Conservation (phyloP, 2,888 invertebrate species). For the Thera britannica region DNA sequence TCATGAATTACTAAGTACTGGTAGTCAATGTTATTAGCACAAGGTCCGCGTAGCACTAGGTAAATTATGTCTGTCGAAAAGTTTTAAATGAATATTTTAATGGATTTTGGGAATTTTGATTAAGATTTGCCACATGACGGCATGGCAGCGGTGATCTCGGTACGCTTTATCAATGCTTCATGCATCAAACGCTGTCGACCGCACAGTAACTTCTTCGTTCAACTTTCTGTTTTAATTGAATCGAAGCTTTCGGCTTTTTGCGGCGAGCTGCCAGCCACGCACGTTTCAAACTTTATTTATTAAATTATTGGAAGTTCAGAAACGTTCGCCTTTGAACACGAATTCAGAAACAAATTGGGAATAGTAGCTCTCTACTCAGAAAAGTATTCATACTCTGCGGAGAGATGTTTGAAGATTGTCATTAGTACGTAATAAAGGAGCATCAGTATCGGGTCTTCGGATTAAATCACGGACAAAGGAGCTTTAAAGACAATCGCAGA, state of each 20-base stretch:
- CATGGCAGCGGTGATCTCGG: slow-evolving; percentile 34
- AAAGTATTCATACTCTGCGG: slow-evolving; percentile 59
- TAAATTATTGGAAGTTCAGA: slow-evolving; percentile 84
- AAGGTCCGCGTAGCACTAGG: no score
- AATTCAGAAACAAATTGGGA: slow-evolving; percentile 73
- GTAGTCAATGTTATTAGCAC: neutral
- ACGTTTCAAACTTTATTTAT: slow-evolving; percentile 84
- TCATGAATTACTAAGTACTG: neutral
- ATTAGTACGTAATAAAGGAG: slow-evolving; percentile 46
- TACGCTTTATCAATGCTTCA: slow-evolving; percentile 39
- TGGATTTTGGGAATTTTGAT: neutral
- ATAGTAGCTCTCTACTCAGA: slow-evolving; percentile 71
- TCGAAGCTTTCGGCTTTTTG: slow-evolving; percentile 84
- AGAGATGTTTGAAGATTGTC: slow-evolving; percentile 42
- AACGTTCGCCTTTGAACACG: slow-evolving; percentile 81
- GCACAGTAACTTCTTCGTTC: slow-evolving; percentile 75
- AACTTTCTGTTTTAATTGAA: slow-evolving; percentile 84
- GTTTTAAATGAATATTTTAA: neutral
- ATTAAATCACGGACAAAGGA: slow-evolving; percentile 52
- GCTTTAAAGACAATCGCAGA: slow-evolving; percentile 53
- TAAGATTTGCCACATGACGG: neutral
- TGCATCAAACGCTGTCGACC: slow-evolving; percentile 58
- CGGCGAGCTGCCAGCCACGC: slow-evolving; percentile 82
- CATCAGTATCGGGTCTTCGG: slow-evolving; percentile 38
- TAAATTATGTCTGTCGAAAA: no score